Conservation (phyloP, 2,797 vertebrate species). For the Halcyon leucocephala region DNA sequence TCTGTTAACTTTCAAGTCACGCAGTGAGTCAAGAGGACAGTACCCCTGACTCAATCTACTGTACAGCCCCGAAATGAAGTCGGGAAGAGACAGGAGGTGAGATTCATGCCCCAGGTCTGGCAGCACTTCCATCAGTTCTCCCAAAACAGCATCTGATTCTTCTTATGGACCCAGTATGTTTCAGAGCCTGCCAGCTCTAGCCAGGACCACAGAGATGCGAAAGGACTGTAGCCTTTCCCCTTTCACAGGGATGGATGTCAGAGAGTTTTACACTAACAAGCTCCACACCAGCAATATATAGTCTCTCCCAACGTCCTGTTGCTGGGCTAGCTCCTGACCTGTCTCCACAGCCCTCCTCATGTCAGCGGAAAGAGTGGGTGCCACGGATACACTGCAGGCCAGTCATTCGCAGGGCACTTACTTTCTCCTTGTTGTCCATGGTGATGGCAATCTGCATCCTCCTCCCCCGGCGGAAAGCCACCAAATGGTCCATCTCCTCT, state of each 20-base stretch:
- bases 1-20: not conserved
- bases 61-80: not conserved
- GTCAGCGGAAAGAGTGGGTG: not conserved
- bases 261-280: not conserved
- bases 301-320: not conserved
- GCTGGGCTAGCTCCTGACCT: not conserved
- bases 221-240: not conserved
- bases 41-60: not conserved
- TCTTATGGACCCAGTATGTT: not conserved
- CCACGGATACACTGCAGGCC: not conserved
- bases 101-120: not conserved
- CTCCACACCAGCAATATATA: not conserved
- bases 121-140: not conserved
- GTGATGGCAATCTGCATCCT: slow-evolving; percentile 76
- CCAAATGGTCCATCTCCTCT: slow-evolving; percentile 74
- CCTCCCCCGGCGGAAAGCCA: slow-evolving; percentile 73
- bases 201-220: not conserved
- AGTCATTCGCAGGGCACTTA: slow-evolving; percentile 14
- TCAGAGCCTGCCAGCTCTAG: not conserved
- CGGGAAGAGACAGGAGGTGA: not conserved
- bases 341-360: not conserved
- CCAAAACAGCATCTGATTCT: not conserved
- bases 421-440: slow-evolving; percentile 80
- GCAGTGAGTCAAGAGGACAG: not conserved
- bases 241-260: not conserved